Evolutionary conservation across 2,113 vertebrate genomes (phyloP), one percentile per base, ranked within the genome.

Genomic region (Stomatorhinus ivindoensis): DNA sequence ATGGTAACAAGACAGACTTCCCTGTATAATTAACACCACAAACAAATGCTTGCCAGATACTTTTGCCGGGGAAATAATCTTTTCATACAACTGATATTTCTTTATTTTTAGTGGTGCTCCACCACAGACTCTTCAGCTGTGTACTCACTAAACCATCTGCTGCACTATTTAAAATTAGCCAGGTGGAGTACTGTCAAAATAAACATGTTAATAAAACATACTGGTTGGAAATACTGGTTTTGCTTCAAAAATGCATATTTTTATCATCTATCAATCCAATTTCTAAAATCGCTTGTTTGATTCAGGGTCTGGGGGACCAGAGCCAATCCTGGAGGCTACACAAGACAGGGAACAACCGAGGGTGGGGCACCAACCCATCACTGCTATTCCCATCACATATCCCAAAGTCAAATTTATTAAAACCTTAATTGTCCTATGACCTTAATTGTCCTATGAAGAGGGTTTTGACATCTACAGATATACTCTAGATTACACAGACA

Each of bases 141-240:
- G 39, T 55, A 35, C 10, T 55, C 50, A 51, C n/a, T 3, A 46
- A 44, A 53, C 50, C 50, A 53, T 48, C n/a, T 87, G 48, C 27
- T 87, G 31, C 27, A 7, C 4, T 35, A 53, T 87, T 48, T 48
- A 27, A 35, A 87, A 55, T 19, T 4, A 21, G 50, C 50, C 48
- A 21, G 31, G 31, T 21, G 50, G 27, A 55, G 39, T 48, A 53
- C 27, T 86, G 85, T 35, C n/a, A 53, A 27, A 87, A 86, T 55
- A 86, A 86, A 35, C 24, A n/a, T 3, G 50, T 87, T 53, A 35
- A 87, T 35, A 55, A 87, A 86, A 86, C 84, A 86, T 50, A 86
- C 84, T 24, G 84, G 13, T 86, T 86, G 44, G 42, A 85, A 24
- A 85, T 48, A 47, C 27, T 47, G 47, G 17, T 85, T 85, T 13